phyloP scores from a whole-genome alignment of 2,797 vertebrate genomes.

The Microctenopoma lineatum region DNA sequence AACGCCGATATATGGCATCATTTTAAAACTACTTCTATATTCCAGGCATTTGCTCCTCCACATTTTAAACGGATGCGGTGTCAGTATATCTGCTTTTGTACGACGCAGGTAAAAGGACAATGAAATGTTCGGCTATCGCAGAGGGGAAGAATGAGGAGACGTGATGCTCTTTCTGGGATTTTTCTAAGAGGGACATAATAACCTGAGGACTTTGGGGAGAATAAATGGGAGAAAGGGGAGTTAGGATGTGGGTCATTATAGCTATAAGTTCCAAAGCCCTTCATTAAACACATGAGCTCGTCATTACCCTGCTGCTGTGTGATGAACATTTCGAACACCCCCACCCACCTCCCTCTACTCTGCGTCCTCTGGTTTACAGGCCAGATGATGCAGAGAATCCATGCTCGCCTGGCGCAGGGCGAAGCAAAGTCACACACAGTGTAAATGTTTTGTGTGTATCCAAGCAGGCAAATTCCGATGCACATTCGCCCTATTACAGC shows the following conservation, averaged over 20 bases:
- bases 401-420: slow-evolving; percentile 88
- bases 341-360: slow-evolving; percentile 17
- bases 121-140: slow-evolving; percentile 44
- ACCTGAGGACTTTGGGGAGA: slow-evolving; percentile 74
- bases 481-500: slow-evolving; percentile 95
- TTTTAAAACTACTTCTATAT: slow-evolving; percentile 23
- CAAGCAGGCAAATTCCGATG: slow-evolving; percentile 93
- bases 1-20: slow-evolving; percentile 16
- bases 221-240: slow-evolving; percentile 72
- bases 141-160: slow-evolving; percentile 41
- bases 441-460: slow-evolving; percentile 96
- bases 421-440: slow-evolving; percentile 90
- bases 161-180: slow-evolving; percentile 58
- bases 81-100: slow-evolving; percentile 11
- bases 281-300: slow-evolving; percentile 81
- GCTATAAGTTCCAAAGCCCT: slow-evolving; percentile 78
- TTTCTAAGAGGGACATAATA: slow-evolving; percentile 71
- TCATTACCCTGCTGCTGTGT: slow-evolving; percentile 74
- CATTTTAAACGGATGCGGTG: slow-evolving; percentile 22
- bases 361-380: slow-evolving; percentile 80
- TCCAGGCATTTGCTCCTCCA: slow-evolving; percentile 23
- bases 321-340: slow-evolving; percentile 74
- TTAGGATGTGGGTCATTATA: slow-evolving; percentile 77
- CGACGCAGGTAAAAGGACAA: slow-evolving; percentile 49
- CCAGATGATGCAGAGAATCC: slow-evolving; percentile 90